These are phyloP conservation scores for Sebastolobus alascanus DNA, from an alignment of 2,797 vertebrate genomes.

Conservation along the genomic window DNA sequence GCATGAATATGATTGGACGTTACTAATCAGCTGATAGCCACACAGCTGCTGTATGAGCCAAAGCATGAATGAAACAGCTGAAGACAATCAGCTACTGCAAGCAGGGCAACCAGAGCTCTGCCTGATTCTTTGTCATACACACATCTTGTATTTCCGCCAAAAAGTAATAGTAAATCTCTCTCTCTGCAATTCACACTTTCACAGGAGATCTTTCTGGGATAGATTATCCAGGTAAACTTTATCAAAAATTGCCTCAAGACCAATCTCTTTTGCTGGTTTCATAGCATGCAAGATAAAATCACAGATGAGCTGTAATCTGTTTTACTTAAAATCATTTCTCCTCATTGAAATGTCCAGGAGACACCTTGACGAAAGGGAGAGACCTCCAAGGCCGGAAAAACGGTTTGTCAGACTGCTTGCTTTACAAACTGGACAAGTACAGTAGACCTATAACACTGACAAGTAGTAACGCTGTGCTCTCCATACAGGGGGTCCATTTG, in stretches of 20 bases:
- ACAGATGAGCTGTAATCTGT: no score
- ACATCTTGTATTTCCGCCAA: not conserved
- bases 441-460: not conserved
- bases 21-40: no score
- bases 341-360: constrained; percentile 22
- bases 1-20: not conserved
- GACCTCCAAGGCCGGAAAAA: constrained; percentile 56
- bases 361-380: constrained; percentile 10
- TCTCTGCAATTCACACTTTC: constrained; percentile 1
- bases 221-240: no score
- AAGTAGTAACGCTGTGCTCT: not conserved
- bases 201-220: constrained; percentile 34
- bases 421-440: not conserved
- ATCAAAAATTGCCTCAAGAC: no score
- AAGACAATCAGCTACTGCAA: not conserved
- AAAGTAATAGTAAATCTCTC: not conserved
- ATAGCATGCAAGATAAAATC: no score
- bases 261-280: no score
- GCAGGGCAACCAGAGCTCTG: not conserved
- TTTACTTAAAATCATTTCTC: no score
- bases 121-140: not conserved
- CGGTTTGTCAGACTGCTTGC: constrained; percentile 11
- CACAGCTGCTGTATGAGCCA: no score
- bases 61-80: no score
- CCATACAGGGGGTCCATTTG: constrained; percentile 55